Evolutionary conservation across 2,888 invertebrate genomes (phyloP).

Genomic region (Dusona sp.): DNA sequence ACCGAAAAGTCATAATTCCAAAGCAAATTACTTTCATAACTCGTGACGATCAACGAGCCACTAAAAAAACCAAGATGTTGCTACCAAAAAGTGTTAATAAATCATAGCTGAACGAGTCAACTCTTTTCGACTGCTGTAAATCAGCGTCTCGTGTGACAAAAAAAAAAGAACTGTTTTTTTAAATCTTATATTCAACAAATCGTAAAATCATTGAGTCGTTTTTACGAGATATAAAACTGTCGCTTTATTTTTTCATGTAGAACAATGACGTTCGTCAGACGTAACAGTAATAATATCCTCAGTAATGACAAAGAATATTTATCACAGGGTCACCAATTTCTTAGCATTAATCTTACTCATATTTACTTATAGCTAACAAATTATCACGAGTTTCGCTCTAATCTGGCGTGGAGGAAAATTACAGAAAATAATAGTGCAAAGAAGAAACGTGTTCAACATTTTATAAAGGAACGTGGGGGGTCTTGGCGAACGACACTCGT

Average conservation of each 20-base stretch:
- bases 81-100: not conserved
- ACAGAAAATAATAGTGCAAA: not conserved
- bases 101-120: not conserved
- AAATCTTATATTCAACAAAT: not conserved
- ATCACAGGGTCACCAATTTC: constrained; percentile 18
- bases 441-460: not conserved
- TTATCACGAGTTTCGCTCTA: not conserved
- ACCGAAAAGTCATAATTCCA: not conserved
- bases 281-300: not conserved
- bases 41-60: not conserved
- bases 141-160: not conserved
- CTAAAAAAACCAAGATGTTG: not conserved
- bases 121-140: not conserved
- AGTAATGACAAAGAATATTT: not conserved
- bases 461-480: not conserved
- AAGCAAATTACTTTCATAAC: not conserved
- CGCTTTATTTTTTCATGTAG: not conserved
- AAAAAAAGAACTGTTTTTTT: not conserved
- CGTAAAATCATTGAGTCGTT: not conserved
- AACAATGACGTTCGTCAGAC: not conserved
- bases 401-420: not conserved
- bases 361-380: constrained; percentile 8
- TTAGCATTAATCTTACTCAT: not conserved
- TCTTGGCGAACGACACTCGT: not conserved
- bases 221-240: not conserved